phyloP scores from a whole-genome alignment of 2,888 invertebrate species.

The Sesia apiformis region DNA sequence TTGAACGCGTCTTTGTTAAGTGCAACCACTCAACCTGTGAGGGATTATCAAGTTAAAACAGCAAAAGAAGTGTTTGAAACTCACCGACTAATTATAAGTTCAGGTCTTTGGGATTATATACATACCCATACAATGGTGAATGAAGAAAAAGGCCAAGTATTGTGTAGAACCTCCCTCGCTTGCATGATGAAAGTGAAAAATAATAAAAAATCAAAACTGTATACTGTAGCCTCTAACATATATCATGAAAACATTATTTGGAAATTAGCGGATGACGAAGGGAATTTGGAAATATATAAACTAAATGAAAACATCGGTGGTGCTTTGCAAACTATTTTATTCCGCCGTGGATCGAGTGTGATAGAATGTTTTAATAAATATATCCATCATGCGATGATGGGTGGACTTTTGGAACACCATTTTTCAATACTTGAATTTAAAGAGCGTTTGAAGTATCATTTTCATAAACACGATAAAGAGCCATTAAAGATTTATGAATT shows the following conservation, averaged over 20 bases:
- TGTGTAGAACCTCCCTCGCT: slow-evolving; percentile 15
- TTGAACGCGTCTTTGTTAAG: slow-evolving; percentile 23
- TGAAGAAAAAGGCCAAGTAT: neutral
- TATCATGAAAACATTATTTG: slow-evolving; percentile 13
- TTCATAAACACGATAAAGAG: neutral
- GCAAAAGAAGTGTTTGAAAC: slow-evolving; percentile 10
- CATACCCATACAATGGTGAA: neutral
- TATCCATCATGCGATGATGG: slow-evolving; percentile 4
- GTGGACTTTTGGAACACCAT: slow-evolving; percentile 17
- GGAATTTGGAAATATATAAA: slow-evolving; percentile 13
- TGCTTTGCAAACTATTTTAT: slow-evolving; percentile 18
- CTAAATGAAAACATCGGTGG: slow-evolving; percentile 13
- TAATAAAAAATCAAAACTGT: slow-evolving; percentile 9
- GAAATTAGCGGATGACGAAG: slow-evolving; percentile 17
- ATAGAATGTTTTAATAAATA: slow-evolving; percentile 8
- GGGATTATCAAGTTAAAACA: slow-evolving; percentile 15
- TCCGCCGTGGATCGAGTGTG: slow-evolving; percentile 26
- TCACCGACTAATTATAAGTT: slow-evolving; percentile 9
- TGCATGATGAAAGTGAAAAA: slow-evolving; percentile 19
- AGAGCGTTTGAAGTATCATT: slow-evolving; percentile 17
- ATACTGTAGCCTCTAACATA: slow-evolving; percentile 15
- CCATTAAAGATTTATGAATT: slow-evolving; percentile 14
- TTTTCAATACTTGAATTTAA: slow-evolving; percentile 6
- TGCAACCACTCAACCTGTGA: slow-evolving; percentile 20
- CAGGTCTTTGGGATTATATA: neutral